Percentiles rank a stretch among this genome's conserved stretches.
Evolutionary conservation across 2,113 vertebrate species (phyloP).

Genomic region (Mormyrus iriodes): DNA sequence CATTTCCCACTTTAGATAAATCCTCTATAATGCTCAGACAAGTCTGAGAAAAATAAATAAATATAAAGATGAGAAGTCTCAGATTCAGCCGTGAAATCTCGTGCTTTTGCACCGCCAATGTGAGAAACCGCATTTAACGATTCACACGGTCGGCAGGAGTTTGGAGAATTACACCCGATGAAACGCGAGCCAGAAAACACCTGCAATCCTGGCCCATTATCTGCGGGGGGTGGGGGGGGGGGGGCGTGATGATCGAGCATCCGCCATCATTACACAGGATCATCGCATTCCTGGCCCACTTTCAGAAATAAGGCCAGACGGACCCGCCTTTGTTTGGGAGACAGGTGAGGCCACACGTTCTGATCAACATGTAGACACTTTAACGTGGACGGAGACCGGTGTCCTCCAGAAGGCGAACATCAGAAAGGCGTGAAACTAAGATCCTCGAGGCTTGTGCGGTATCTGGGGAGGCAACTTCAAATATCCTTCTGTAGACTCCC

Average conservation of each 20-base stretch:
- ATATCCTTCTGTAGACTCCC: background rate
- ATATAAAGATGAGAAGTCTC: background rate
- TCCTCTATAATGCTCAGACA: background rate
- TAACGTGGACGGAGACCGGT: background rate
- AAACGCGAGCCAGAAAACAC: background rate
- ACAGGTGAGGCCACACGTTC: background rate
- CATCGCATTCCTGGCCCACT: slow-evolving; percentile 12
- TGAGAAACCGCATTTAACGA: slow-evolving; percentile 11
- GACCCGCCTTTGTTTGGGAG: background rate
- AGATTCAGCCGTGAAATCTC: background rate
- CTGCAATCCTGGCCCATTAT: background rate
- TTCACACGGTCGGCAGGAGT: background rate
- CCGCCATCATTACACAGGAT: background rate
- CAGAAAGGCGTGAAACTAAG: background rate
- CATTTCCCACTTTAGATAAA: background rate
- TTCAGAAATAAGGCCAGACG: slow-evolving; percentile 7
- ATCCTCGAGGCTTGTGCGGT: background rate
- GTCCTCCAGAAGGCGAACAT: background rate
- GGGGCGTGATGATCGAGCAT: background rate
- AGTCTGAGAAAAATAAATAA: background rate
- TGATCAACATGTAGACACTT: background rate
- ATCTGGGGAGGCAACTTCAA: slow-evolving; percentile 13
- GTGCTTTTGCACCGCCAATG: background rate
- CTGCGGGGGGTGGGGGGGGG: background rate
- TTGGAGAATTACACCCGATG: background rate